Conservation (phyloP, 2,888 invertebrate genomes). For the Phragmatobia fuliginosa region DNA sequence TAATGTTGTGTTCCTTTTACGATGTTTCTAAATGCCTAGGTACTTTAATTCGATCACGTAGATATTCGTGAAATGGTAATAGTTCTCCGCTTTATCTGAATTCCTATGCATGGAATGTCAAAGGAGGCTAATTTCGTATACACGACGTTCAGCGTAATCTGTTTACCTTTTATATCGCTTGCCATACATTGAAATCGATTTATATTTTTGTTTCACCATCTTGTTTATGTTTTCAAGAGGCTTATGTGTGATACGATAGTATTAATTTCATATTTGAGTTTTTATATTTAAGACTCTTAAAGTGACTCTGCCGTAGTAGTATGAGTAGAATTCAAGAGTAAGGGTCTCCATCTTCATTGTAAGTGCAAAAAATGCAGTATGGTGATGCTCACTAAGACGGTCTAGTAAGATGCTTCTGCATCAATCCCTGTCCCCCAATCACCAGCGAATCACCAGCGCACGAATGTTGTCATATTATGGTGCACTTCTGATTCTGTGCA, state of each 20-base stretch:
- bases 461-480: too few species aligned
- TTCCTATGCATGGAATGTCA: slow-evolving; percentile 22
- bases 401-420: too few species aligned
- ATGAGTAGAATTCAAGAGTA: too few species aligned
- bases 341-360: too few species aligned
- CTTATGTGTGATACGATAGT: neutral
- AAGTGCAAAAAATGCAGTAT: too few species aligned
- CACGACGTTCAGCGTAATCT: slow-evolving; percentile 17
- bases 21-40: neutral
- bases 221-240: neutral
- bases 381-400: too few species aligned
- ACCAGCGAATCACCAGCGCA: too few species aligned
- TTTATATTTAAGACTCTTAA: too few species aligned
- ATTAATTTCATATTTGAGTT: neutral
- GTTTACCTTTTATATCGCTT: slow-evolving; percentile 20
- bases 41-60: slow-evolving; percentile 15
- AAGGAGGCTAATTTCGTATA: slow-evolving; percentile 23
- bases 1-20: neutral
- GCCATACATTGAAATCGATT: neutral
- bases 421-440: too few species aligned
- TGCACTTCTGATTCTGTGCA: too few species aligned
- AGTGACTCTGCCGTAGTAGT: too few species aligned
- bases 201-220: neutral
- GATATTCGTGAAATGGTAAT: slow-evolving; percentile 13
- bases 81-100: slow-evolving; percentile 14